Evolutionary conservation across 2,888 invertebrate species (phyloP), one percentile per base, ranked within the genome.

Genomic region (Aleiodes alternator): DNA sequence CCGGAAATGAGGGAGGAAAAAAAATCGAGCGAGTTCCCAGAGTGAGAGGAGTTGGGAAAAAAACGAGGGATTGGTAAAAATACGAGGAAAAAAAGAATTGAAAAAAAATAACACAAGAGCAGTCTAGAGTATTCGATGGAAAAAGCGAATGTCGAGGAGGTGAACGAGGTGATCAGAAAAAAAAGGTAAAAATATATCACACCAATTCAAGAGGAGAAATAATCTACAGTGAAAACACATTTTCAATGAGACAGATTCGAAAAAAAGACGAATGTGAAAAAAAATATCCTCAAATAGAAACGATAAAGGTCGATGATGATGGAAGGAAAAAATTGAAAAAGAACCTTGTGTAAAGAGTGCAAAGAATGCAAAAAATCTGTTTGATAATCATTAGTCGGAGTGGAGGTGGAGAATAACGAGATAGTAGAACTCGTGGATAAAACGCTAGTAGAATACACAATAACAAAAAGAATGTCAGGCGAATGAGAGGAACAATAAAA

Each of bases 1-100:
- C 61, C 70, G 76, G 76, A 76, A 76, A 75, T 76, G 76, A 72
- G 70, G 66, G 70, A 69, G 50, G 69, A 57, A 78, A 77, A 77
- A 74, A 75, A 69, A 66, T 70, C 51, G 53, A 69, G 48, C 50
- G 38, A 38, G 61, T 53, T 61, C 48, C 43, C 51, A 48, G 51
- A 38, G 34, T 55, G 72, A 57, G 31, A 53, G 69, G 51, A 53
- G 29, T 68, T 43, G 48, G 48, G 34, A 34, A 57, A 61, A 71
- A 78, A 71, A 31, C 31, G 9, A 23, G 55, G n/a, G 68, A 38
- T 53, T 53, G 38, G 23, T 55, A 34, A 23, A 16, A 53, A 64
- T 12, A 16, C 9, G 68, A 56, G 31, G 70, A 66, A 51, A 59
- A 72, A 70, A 12, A 56, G 14, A n/a, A 29, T 8, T 9, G 50